Evolutionary conservation across 2,113 vertebrate genomes (phyloP), one percentile per base, ranked within the genome.

Genomic region (Zosterops lateralis): DNA sequence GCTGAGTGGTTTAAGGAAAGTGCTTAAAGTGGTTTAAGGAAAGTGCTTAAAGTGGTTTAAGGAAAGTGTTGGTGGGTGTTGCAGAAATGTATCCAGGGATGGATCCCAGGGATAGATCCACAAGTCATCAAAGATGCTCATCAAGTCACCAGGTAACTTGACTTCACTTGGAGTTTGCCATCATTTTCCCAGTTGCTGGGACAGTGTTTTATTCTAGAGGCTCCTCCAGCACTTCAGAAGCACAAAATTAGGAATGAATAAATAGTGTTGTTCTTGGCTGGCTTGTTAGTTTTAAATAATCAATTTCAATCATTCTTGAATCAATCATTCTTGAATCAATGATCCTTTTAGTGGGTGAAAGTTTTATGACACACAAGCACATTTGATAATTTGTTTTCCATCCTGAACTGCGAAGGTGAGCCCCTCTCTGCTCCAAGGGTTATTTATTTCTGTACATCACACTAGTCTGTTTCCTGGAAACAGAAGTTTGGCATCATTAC

Each of bases 361-460:
- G 62, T n/a, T 92, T 76, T 29, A 26, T 79, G 81, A 31, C 57
- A 78, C 66, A 60, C 31, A 32, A 28, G n/a, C 9, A 0, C 58
- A 34, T 65, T 38, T 67, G 44, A 31, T 50, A 51, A 62, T 76
- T 50, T 29, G 5, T 24, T 88, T 76, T 90, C 85, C 79, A 17
- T 66, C 42, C 60, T 16, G 0, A 77, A 6, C 62, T 57, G 58
- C 18, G 4, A 42, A 87, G 84, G 71, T 91, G 81, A 95, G 71
- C 53, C 78, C 56, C 26, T 73, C 34, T 6, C 56, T 85, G 58
- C 87, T 87, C 74, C 15, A 22, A 51, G 17, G 29, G 26, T 87
- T 79, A 80, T 81, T 92, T 93, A 89, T 96, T 95, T 89, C 75
- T 62, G 89, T 64, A 66, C 84, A 11, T 74, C 77, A 48, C 84